These are phyloP conservation scores for Noctua janthe DNA, from an alignment of 2,888 invertebrate genomes.

Conservation along the genomic window DNA sequence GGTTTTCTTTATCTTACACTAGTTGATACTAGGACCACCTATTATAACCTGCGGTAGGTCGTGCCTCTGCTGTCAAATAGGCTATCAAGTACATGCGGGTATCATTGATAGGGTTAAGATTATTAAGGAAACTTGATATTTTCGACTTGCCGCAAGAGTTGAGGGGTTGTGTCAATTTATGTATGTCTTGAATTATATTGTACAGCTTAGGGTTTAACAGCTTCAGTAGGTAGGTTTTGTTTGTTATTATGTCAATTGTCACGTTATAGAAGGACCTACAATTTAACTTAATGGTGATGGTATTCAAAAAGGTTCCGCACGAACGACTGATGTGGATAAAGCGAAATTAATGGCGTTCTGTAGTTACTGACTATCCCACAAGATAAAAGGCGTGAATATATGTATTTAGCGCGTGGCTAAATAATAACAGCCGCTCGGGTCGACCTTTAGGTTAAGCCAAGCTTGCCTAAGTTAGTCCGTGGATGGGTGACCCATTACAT, in stretches of 20 bases:
- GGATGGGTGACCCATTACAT: too few relatives aligned
- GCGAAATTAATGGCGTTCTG: not conserved
- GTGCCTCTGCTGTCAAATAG: conserved; percentile 32
- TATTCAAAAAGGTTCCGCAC: not conserved
- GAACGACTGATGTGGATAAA: not conserved
- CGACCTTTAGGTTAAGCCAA: too few relatives aligned
- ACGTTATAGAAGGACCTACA: not conserved
- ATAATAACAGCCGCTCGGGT: too few relatives aligned
- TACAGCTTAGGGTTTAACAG: not conserved
- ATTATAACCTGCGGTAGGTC: conserved; percentile 62
- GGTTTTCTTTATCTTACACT: not conserved
- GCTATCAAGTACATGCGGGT: conserved; percentile 62
- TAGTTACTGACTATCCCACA: not conserved
- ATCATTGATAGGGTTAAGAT: conserved; percentile 32
- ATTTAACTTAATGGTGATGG: not conserved
- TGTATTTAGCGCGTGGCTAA: not conserved
- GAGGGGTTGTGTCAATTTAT: conserved; percentile 11
- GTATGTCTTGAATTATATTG: not conserved
- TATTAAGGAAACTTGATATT: conserved; percentile 55
- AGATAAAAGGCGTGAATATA: not conserved
- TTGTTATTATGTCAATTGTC: not conserved
- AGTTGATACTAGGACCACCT: conserved; percentile 33
- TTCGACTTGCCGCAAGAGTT: conserved; percentile 15
- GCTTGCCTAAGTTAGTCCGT: too few relatives aligned
- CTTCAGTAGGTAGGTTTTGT: not conserved